Conservation (phyloP, 2,113 vertebrate species). For the Paratilapia polleni region DNA sequence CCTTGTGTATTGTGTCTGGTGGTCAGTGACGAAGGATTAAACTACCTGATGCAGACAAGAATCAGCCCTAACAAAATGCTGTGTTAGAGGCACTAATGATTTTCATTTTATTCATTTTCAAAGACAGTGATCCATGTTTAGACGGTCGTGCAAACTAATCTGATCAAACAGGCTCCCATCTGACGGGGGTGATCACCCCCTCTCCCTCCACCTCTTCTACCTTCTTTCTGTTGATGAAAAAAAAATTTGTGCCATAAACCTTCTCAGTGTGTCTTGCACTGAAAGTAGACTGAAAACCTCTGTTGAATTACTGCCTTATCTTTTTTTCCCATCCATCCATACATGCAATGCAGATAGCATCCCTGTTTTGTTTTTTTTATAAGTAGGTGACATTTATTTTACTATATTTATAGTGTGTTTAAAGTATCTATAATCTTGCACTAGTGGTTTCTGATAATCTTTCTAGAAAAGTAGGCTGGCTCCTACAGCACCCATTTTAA, state of each 20-base stretch:
- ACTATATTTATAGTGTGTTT: background rate
- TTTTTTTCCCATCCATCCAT: too few relatives aligned
- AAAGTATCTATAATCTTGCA: background rate
- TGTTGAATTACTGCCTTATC: too few relatives aligned
- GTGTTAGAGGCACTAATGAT: background rate
- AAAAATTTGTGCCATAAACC: background rate
- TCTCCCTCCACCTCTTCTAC: background rate
- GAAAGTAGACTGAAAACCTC: too few relatives aligned
- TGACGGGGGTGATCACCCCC: background rate
- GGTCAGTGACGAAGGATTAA: background rate
- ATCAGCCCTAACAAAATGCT: too few relatives aligned
- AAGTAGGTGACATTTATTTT: background rate
- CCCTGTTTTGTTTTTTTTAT: background rate
- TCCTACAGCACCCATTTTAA: slow-evolving; percentile 10
- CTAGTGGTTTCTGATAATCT: background rate
- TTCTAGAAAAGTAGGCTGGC: background rate
- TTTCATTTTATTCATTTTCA: too few relatives aligned
- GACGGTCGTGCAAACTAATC: background rate
- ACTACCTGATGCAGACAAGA: background rate
- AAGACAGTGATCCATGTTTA: too few relatives aligned
- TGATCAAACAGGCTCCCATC: background rate
- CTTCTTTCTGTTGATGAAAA: background rate
- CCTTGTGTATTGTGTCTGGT: background rate
- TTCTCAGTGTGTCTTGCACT: background rate
- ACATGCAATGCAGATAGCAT: too few relatives aligned